Evolutionary conservation across 2,888 invertebrate genomes (phyloP), one percentile per base, ranked within the genome.

Genomic region (Tipula unca): DNA sequence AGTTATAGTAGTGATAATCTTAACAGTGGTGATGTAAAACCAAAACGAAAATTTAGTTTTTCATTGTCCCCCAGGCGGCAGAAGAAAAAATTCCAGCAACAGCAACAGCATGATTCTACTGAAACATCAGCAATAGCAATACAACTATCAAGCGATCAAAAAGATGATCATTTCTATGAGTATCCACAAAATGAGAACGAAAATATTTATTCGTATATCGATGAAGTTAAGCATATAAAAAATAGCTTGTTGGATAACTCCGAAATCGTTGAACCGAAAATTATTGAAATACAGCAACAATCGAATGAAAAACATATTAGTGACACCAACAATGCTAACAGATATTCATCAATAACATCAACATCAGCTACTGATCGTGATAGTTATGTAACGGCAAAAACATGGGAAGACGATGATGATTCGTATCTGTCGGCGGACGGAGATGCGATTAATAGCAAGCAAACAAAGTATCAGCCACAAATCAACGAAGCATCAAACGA

Each of bases 11-110:
- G 69, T 69, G 69, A 69, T 69, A 69, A 69, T 69, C 69, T 69
- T 25, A 69, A 69, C 10, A 25, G 20, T 69, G 10, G 10, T 69
- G 25, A 32, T n/a, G 83, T 32, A 4, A 83, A 83, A 83, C 29
- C 83, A n/a, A 83, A 83, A 83, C 83, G 83, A 83, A 83, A 83
- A 83, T 83, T 83, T 83, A 83, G 83, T 83, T 83, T 83, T 29
- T 83, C 83, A 32, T n/a, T 83, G 17, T 83, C 83, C 5, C 83
- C 83, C 29, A 83, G 32, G 32, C 29, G 35, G 17, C 83, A 83
- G 17, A 83, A 83, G 17, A 83, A 83, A 35, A 83, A 83, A 83
- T 83, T n/a, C 2, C 35, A n/a, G n/a, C n/a, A 29, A 83, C 83
- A 32, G 32, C 83, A 32, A 83, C 32, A 0, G 32, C 32, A 83